phyloP scores from a whole-genome alignment of 92 coral and sea anemone species.

The Desmophyllum pertusum region DNA sequence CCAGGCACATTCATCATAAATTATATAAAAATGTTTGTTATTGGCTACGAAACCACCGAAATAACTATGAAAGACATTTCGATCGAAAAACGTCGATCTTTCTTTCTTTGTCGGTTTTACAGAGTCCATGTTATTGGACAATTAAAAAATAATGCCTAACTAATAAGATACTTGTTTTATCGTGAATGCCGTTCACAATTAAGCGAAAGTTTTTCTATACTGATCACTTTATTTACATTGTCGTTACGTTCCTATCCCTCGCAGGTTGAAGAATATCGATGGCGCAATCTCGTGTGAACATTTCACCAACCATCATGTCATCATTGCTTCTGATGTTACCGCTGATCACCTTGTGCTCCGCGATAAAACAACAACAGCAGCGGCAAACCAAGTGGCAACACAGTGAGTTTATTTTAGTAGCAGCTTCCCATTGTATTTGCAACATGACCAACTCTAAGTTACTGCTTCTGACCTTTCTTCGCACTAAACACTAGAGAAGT shows the following conservation, averaged over 20 bases:
- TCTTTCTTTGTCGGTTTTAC: neutral
- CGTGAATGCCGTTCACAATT: no score
- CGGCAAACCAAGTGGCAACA: neutral
- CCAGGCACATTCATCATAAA: no score
- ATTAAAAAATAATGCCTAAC: neutral
- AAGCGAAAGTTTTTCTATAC: neutral
- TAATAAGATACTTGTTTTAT: no score
- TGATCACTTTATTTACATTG: no score
- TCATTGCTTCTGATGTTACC: neutral
- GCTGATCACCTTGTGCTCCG: neutral
- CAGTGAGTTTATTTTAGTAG: neutral
- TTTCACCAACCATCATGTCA: neutral
- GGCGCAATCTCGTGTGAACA: neutral
- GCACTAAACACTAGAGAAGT: no score
- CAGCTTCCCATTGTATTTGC: no score
- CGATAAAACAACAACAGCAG: neutral
- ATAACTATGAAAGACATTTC: no score
- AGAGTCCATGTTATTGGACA: neutral
- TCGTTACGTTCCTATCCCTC: neutral
- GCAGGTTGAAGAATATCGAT: neutral
- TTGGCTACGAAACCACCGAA: no score
- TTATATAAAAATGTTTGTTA: no score
- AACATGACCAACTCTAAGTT: no score
- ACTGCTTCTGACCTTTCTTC: no score
- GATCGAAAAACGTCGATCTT: no score